These are phyloP conservation scores for Theodoxus fluviatilis DNA, from an alignment of 2,888 invertebrate genomes.

Conservation along the genomic window DNA sequence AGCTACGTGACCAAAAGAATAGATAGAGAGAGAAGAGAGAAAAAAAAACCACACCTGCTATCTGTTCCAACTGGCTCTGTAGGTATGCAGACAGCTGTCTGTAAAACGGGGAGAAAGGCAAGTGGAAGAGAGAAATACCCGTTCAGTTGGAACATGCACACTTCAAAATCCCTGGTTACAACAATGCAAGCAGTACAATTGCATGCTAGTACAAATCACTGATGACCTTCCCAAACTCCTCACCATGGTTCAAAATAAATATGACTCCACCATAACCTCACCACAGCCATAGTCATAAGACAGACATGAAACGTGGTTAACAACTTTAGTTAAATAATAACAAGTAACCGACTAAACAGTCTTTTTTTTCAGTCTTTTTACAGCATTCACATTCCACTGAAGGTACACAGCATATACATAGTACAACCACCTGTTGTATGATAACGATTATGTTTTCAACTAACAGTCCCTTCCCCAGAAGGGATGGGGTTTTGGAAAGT, in stretches of 20 bases:
- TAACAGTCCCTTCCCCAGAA: slow-evolving; percentile 26
- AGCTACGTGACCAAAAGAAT: neutral
- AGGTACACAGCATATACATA: slow-evolving; percentile 42
- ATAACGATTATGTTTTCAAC: slow-evolving; percentile 25
- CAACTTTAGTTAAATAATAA: slow-evolving; percentile 50
- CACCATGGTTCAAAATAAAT: slow-evolving; percentile 31
- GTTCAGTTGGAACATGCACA: slow-evolving; percentile 34
- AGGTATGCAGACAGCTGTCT: no score
- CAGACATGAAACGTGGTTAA: slow-evolving; percentile 36
- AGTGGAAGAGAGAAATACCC: slow-evolving; percentile 32
- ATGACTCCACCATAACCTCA: slow-evolving; percentile 26
- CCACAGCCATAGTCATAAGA: slow-evolving; percentile 18
- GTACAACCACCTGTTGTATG: slow-evolving; percentile 41
- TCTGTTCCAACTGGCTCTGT: no score
- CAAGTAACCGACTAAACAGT: slow-evolving; percentile 46
- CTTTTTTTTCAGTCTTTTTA: slow-evolving; percentile 30
- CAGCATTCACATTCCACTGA: slow-evolving; percentile 29
- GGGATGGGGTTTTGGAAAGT: slow-evolving; percentile 26
- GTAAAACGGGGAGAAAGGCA: slow-evolving; percentile 26
- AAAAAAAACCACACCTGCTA: slow-evolving; percentile 25
- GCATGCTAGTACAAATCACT: slow-evolving; percentile 25
- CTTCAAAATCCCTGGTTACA: slow-evolving; percentile 26
- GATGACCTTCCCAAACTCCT: slow-evolving; percentile 13
- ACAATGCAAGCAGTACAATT: slow-evolving; percentile 28
- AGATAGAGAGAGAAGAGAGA: neutral